phyloP scores from a whole-genome alignment of 2,113 vertebrate species.

The human (Homo sapiens) region GRCh38 chr1:110346501-110347000 shows the following conservation, averaged over 20 bases:
- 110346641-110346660: slow-evolving; percentile 99
- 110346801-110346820: slow-evolving; percentile 83
- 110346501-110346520: slow-evolving; percentile 96
- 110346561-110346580: slow-evolving; percentile 93
- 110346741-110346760: slow-evolving; percentile 82
- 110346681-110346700: slow-evolving; percentile 99
- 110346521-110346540: slow-evolving; percentile 96
- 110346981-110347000: slow-evolving; percentile 85
- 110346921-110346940: slow-evolving; percentile 85
- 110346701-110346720: slow-evolving; percentile 94
- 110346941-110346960: slow-evolving; percentile 83
- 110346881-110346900: slow-evolving; percentile 85
- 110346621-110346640: slow-evolving; percentile 95
- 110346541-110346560: slow-evolving; percentile 99
- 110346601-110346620: slow-evolving; percentile 96
- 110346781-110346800: slow-evolving; percentile 84
- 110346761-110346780: slow-evolving; percentile 85
- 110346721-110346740: slow-evolving; percentile 85
- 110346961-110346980: slow-evolving; percentile 82
- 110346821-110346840: slow-evolving; percentile 84
- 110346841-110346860: slow-evolving; percentile 82
- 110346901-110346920: slow-evolving; percentile 85
- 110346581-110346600: slow-evolving; percentile 93
- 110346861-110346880: slow-evolving; percentile 83
- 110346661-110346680: slow-evolving; percentile 98